Conservation (phyloP, 1,140 invertebrate genomes). For the Dreissena rostriformis region DNA sequence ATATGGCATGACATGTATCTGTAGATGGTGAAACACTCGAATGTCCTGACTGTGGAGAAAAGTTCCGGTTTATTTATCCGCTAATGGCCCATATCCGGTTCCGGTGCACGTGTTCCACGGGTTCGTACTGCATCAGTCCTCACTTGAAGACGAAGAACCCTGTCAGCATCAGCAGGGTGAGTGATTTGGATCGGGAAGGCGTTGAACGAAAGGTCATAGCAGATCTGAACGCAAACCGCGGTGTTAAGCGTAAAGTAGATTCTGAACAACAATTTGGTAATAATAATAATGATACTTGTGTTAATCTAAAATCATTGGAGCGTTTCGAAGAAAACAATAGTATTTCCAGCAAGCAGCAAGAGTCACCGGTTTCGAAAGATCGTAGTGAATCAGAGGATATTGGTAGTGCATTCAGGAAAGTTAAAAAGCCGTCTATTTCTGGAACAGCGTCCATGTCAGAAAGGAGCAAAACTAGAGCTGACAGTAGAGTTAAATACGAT, state of each 20-base stretch:
- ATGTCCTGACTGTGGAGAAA: conserved; percentile 74
- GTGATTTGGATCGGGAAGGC: neutral
- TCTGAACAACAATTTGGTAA: neutral
- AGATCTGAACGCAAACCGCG: too few species aligned
- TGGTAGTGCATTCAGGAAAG: conserved; percentile 77
- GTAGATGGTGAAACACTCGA: conserved; percentile 51
- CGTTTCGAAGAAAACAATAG: neutral
- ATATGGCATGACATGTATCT: too few species aligned
- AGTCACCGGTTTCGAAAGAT: neutral
- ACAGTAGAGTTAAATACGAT: neutral
- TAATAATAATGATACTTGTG: too few species aligned
- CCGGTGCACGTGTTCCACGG: conserved; percentile 64
- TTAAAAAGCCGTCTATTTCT: conserved; percentile 61
- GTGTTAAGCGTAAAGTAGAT: neutral
- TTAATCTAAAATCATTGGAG: neutral
- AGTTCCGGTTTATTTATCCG: conserved; percentile 73
- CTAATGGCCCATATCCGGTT: conserved; percentile 77
- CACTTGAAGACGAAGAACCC: neutral
- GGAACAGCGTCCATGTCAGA: neutral
- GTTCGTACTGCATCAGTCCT: neutral
- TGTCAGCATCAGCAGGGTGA: neutral
- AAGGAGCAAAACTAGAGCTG: neutral
- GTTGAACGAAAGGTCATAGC: too few species aligned
- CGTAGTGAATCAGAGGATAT: conserved; percentile 28
- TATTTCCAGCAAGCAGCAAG: neutral